phyloP scores from a whole-genome alignment of 2,888 invertebrate genomes.

The Nephrocerus scutellatus region DNA sequence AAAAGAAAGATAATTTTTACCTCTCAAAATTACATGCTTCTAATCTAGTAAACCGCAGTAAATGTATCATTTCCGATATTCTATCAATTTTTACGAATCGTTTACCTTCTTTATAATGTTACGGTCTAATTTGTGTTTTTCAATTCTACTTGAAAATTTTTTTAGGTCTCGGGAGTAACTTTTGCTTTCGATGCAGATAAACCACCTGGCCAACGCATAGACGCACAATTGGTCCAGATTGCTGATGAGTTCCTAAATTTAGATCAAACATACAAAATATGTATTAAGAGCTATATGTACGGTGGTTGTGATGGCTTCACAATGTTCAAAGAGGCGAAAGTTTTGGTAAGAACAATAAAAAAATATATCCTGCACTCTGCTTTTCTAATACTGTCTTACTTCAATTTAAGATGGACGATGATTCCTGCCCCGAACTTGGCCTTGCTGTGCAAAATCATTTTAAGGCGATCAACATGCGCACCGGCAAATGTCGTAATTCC shows the following conservation, averaged over 20 bases:
- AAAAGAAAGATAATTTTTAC: no score
- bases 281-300: constrained; percentile 74
- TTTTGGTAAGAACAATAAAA: constrained; percentile 71
- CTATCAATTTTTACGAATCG: no score
- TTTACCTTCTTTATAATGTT: no score
- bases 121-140: no score
- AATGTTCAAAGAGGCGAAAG: constrained; percentile 65
- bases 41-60: no score
- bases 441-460: constrained; percentile 86
- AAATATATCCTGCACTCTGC: no score
- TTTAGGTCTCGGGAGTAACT: constrained; percentile 63
- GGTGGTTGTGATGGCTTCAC: constrained; percentile 80
- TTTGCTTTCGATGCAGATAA: constrained; percentile 69
- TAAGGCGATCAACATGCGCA: constrained; percentile 72
- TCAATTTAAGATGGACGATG: constrained; percentile 64
- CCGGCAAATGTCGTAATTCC: constrained; percentile 62
- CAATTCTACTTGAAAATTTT: no score
- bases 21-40: no score
- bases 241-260: constrained; percentile 74
- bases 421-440: constrained; percentile 77
- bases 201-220: constrained; percentile 63
- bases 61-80: no score
- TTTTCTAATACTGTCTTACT: not conserved
- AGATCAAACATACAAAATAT: constrained; percentile 66
- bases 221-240: constrained; percentile 66